These are phyloP conservation scores for Cyprinodon brontotheroides DNA, from an alignment of 2,113 vertebrate species.

Conservation along the genomic window DNA sequence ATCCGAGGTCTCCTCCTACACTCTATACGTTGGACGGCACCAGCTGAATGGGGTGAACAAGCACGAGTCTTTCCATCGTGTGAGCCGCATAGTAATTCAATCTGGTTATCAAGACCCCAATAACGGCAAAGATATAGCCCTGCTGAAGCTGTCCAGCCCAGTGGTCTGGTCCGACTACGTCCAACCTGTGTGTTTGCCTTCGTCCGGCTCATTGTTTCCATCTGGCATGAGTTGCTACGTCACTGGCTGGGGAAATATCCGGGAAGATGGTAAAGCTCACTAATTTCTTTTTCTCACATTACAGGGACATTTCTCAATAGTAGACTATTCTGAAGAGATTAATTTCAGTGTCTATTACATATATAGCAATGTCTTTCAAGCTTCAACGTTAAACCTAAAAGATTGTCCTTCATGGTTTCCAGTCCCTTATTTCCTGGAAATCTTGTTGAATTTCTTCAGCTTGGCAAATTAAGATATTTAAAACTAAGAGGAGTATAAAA, in stretches of 20 bases:
- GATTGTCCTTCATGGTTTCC: too few relatives aligned
- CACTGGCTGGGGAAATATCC: slow-evolving; percentile 80
- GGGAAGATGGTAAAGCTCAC: slow-evolving; percentile 64
- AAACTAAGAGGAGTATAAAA: too few relatives aligned
- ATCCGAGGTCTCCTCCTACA: slow-evolving; percentile 39
- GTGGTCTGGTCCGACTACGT: slow-evolving; percentile 67
- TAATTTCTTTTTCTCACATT: background rate
- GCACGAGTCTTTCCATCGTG: background rate
- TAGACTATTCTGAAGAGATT: background rate
- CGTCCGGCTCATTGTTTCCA: slow-evolving; percentile 58
- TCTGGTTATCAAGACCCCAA: slow-evolving; percentile 73
- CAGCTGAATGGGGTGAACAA: slow-evolving; percentile 54
- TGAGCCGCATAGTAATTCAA: slow-evolving; percentile 71
- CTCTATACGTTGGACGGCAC: slow-evolving; percentile 74
- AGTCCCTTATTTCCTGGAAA: too few relatives aligned
- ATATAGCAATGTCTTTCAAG: background rate
- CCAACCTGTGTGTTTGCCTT: slow-evolving; percentile 75
- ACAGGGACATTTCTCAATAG: background rate
- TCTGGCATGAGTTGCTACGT: slow-evolving; percentile 69
- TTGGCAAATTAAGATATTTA: too few relatives aligned
- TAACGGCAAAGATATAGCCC: slow-evolving; percentile 72
- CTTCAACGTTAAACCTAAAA: too few relatives aligned
- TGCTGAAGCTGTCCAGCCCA: slow-evolving; percentile 68
- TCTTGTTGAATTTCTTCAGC: too few relatives aligned
- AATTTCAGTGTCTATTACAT: background rate